Evolutionary conservation across 2,113 vertebrate species (phyloP).

Genomic region (Triplophysa dalaica): DNA sequence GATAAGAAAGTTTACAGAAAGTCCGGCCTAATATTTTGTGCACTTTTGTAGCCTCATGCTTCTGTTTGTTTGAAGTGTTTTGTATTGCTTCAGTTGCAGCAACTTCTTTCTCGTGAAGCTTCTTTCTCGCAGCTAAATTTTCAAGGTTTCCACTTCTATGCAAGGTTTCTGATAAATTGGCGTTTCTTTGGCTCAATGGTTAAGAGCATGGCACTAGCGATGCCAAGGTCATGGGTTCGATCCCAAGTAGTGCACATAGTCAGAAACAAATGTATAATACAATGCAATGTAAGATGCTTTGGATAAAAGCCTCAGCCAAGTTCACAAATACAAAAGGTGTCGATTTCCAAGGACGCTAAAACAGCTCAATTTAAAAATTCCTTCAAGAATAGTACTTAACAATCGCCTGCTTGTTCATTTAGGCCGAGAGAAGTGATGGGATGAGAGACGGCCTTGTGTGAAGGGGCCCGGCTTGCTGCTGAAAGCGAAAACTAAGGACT

Average conservation of each 20-base stretch:
- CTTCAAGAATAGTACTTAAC: slow-evolving; percentile 33
- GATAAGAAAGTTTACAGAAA: slow-evolving; percentile 8
- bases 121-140: neutral
- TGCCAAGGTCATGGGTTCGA: too few species aligned
- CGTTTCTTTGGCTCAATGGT: too few species aligned
- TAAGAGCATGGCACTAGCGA: too few species aligned
- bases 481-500: slow-evolving; percentile 15
- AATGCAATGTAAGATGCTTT: too few species aligned
- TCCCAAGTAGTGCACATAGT: too few species aligned
- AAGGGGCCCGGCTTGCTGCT: neutral
- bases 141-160: slow-evolving; percentile 21
- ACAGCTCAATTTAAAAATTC: slow-evolving; percentile 49
- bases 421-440: neutral
- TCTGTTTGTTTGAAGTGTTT: slow-evolving; percentile 15
- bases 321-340: slow-evolving; percentile 7
- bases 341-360: slow-evolving; percentile 40
- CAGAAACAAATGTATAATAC: too few species aligned
- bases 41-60: neutral
- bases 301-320: too few species aligned
- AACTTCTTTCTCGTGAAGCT: neutral
- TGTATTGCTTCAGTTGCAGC: neutral
- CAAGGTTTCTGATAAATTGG: slow-evolving; percentile 28
- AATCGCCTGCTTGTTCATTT: slow-evolving; percentile 36
- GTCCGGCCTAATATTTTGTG: neutral
- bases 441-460: slow-evolving; percentile 37